Evolutionary conservation across 2,888 invertebrate species (phyloP).

Genomic region (Heliconius sara): DNA sequence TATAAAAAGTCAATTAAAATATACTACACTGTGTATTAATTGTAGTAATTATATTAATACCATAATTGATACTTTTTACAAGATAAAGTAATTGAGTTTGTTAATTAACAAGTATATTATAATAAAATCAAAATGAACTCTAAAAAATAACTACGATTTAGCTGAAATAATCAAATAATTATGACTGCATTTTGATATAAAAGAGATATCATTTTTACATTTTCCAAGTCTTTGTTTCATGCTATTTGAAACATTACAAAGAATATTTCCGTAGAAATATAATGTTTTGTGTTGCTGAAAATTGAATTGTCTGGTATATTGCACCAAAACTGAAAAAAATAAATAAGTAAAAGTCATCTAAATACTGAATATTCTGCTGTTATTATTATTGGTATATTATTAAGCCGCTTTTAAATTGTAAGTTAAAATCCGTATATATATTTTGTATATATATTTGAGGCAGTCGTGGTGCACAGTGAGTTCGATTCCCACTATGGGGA

Average conservation of each 20-base stretch:
- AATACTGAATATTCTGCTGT: neutral
- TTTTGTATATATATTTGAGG: too few relatives aligned
- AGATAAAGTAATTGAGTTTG: neutral
- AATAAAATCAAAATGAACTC: neutral
- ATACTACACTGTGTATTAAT: too few relatives aligned
- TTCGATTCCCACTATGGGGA: too few relatives aligned
- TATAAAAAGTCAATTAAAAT: too few relatives aligned
- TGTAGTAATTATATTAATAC: neutral
- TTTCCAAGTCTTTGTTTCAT: conserved; percentile 4
- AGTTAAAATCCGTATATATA: too few relatives aligned
- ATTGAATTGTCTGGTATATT: neutral
- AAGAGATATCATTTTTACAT: conserved; percentile 2
- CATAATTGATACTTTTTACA: neutral
- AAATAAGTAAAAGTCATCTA: neutral
- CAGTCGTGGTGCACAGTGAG: too few relatives aligned
- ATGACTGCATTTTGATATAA: neutral
- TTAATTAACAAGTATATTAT: neutral
- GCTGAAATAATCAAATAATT: conserved; percentile 4
- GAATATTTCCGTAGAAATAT: conserved; percentile 1
- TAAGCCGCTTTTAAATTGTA: too few relatives aligned
- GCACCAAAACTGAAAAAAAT: neutral
- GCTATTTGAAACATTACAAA: conserved; percentile 21
- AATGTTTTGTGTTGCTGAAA: neutral
- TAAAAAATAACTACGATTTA: neutral
- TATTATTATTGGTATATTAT: neutral